Evolutionary conservation across 2,113 vertebrate species (phyloP).

Genomic region (Phainopepla nitens): DNA sequence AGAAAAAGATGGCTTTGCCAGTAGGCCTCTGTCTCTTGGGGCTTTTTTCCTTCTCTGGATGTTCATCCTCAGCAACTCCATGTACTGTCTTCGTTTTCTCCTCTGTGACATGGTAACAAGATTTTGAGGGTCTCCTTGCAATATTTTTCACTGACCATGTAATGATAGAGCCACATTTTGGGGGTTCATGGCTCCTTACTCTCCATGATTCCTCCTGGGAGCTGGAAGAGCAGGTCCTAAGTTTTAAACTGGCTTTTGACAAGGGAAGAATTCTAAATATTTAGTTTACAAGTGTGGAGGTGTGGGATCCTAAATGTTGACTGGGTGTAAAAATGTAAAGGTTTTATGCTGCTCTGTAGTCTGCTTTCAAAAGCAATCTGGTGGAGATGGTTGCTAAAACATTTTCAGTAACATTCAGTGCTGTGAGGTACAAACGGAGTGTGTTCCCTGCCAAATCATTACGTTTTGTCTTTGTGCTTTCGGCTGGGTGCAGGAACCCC

Average conservation of each 20-base stretch:
- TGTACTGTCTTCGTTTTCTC: not conserved
- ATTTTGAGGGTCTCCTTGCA: not conserved
- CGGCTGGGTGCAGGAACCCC: not conserved
- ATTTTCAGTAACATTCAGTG: not conserved
- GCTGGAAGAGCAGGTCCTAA: not conserved
- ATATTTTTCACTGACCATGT: not conserved
- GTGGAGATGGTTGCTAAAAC: not conserved
- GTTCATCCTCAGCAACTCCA: not conserved
- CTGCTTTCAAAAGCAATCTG: not conserved
- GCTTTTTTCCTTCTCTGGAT: not conserved
- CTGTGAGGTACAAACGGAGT: not conserved
- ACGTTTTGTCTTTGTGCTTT: not conserved
- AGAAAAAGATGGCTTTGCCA: not conserved
- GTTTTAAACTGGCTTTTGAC: not conserved
- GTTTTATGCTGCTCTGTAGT: not conserved
- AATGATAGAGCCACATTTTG: not conserved
- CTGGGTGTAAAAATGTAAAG: not conserved
- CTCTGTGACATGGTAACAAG: not conserved
- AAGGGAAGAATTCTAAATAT: not conserved
- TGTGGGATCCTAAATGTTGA: not conserved
- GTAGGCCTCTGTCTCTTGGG: not conserved
- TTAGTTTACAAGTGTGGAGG: not conserved
- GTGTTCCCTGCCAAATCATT: not conserved
- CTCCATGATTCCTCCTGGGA: not conserved
- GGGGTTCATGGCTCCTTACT: not conserved